Percentiles rank a stretch among this genome's conserved stretches.
These are phyloP conservation scores for Steatocranus sp. DNA, from an alignment of 2,797 vertebrate genomes.

Conservation along the genomic window DNA sequence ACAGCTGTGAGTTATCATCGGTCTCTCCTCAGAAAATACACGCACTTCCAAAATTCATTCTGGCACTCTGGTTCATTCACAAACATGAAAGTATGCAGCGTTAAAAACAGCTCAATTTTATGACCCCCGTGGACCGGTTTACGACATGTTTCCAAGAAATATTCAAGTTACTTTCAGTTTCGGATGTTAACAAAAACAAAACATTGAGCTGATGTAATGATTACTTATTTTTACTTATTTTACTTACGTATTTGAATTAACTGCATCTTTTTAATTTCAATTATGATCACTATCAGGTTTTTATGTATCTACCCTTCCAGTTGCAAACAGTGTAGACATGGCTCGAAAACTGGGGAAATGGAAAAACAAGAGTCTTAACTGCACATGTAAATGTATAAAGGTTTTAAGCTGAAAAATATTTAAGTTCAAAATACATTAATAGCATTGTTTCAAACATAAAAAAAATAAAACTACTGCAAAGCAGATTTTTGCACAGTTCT, in stretches of 20 bases:
- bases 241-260: neutral
- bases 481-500: neutral
- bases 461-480: neutral
- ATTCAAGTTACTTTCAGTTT: neutral
- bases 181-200: neutral
- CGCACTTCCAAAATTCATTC: slow-evolving; percentile 2
- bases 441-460: neutral
- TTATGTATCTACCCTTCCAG: neutral
- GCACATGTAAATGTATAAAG: neutral
- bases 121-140: neutral
- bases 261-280: neutral
- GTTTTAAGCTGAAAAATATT: neutral
- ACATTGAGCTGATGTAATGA: neutral
- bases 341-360: neutral
- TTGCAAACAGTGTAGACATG: neutral
- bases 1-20: slow-evolving; percentile 57
- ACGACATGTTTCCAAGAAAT: neutral
- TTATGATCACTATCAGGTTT: neutral
- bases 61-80: slow-evolving; percentile 25
- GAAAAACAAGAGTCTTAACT: neutral
- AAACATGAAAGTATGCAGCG: slow-evolving; percentile 16
- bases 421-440: neutral
- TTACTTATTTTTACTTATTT: neutral
- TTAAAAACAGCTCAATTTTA: neutral
- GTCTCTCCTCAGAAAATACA: slow-evolving; percentile 16